Evolutionary conservation across 2,113 vertebrate species (phyloP).

Genomic region (Poeciliopsis retropinna): DNA sequence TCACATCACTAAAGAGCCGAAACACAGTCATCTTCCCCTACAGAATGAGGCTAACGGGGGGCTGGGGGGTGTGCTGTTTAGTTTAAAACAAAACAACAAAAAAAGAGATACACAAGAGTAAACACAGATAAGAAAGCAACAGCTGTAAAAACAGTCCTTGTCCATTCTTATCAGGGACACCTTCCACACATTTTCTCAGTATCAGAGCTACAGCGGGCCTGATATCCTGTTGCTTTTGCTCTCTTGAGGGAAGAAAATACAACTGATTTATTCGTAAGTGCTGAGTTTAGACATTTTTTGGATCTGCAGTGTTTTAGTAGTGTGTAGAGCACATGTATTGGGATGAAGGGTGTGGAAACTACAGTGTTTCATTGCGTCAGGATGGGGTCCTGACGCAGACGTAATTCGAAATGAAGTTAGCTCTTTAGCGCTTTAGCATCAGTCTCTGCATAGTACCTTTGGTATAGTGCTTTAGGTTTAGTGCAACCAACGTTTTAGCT

Average conservation of each 20-base stretch:
- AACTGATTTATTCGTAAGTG: not conserved
- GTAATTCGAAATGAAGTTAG: no score
- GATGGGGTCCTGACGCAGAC: no score
- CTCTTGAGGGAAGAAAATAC: not conserved
- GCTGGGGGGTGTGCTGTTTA: no score
- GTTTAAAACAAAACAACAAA: not conserved
- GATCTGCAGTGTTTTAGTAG: no score
- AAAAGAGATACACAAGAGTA: not conserved
- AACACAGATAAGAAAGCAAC: not conserved
- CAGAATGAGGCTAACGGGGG: not conserved
- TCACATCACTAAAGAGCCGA: constrained; percentile 1
- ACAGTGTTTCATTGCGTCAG: no score
- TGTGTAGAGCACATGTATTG: no score
- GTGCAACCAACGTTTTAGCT: no score
- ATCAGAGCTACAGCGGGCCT: not conserved
- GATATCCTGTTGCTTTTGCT: not conserved
- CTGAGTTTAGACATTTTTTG: no score
- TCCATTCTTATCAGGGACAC: not conserved
- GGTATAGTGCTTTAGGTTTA: no score
- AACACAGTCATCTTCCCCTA: not conserved
- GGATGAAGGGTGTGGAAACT: no score
- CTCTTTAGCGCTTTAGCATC: no score
- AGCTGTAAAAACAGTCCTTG: not conserved
- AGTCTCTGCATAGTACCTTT: no score
- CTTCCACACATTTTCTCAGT: not conserved